A percentile compares a stretch with the other conserved stretches of the same genome.
Conservation (phyloP, 2,797 vertebrate genomes). For the Sebastes hubbsi region DNA sequence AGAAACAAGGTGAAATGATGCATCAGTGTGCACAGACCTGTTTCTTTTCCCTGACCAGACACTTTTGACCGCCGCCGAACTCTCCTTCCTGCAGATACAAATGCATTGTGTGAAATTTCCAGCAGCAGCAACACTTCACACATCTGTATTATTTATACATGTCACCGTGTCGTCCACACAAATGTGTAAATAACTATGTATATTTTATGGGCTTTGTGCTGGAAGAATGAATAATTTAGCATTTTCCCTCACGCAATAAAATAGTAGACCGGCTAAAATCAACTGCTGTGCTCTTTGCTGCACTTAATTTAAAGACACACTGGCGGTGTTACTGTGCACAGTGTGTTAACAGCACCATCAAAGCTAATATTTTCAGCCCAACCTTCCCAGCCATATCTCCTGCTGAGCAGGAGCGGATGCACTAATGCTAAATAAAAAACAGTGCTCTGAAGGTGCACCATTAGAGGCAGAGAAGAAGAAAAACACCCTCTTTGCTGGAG, state of each 20-base stretch:
- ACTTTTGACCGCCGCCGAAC: constrained; percentile 8
- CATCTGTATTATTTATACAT: constrained; percentile 77
- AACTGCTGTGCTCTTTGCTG: constrained; percentile 11
- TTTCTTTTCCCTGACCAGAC: constrained; percentile 3
- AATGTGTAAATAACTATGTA: constrained; percentile 77
- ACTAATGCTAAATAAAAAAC: constrained; percentile 48
- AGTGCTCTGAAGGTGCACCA: constrained; percentile 9
- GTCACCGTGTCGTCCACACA: constrained; percentile 61
- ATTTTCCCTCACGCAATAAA: constrained; percentile 63
- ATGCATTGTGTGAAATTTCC: constrained; percentile 41
- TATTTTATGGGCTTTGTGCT: constrained; percentile 75
- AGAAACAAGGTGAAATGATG: constrained; percentile 12
- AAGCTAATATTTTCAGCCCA: constrained; percentile 24
- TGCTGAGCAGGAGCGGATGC: constrained; percentile 20
- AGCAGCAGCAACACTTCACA: constrained; percentile 51
- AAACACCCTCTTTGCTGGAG: constrained; percentile 16
- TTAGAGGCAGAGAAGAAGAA: constrained; percentile 11
- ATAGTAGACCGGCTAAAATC: constrained; percentile 27
- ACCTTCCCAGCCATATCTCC: constrained; percentile 3
- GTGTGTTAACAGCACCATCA: constrained; percentile 44
- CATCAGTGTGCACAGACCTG: neutral
- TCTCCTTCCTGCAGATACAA: constrained; percentile 16
- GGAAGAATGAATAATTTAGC: constrained; percentile 76
- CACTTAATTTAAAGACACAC: constrained; percentile 7
- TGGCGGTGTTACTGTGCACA: neutral